Conservation (phyloP, 2,113 vertebrate genomes). For the Gobius niger region DNA sequence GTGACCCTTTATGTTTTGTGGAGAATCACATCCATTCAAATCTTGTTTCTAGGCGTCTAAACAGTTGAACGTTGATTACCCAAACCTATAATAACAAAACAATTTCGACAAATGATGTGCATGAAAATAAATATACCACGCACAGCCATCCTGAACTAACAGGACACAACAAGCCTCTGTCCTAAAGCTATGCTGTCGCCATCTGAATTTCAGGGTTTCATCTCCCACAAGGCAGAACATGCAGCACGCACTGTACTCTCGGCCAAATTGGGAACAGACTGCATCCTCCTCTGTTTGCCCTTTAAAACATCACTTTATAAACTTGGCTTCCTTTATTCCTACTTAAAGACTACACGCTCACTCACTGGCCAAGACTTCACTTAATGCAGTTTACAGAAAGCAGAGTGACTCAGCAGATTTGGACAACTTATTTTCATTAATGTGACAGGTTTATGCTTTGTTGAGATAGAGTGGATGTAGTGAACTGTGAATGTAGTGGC, state of each 20-base stretch:
- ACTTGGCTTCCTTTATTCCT: neutral
- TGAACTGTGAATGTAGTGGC: too few relatives aligned
- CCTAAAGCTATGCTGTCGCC: neutral
- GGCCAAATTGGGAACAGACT: slow-evolving; percentile 41
- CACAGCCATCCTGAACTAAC: too few relatives aligned
- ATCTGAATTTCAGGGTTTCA: neutral
- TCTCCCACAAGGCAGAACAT: neutral
- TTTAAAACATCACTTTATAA: slow-evolving; percentile 1
- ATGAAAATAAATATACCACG: too few relatives aligned
- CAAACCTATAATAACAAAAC: too few relatives aligned
- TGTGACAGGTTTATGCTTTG: too few relatives aligned
- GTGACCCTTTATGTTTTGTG: too few relatives aligned
- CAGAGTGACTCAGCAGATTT: neutral
- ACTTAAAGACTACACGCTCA: neutral
- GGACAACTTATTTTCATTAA: neutral
- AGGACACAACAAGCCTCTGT: neutral
- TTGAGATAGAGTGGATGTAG: too few relatives aligned
- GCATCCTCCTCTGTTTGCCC: slow-evolving; percentile 21
- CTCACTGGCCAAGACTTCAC: neutral
- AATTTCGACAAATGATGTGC: too few relatives aligned
- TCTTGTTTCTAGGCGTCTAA: too few relatives aligned
- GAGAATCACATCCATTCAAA: too few relatives aligned
- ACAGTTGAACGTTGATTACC: too few relatives aligned
- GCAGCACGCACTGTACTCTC: neutral
- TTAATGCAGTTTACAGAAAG: slow-evolving; percentile 1